A percentile compares a stretch with the other conserved stretches of the same genome.
These are phyloP conservation scores for Cheumatopsyche charites DNA, from an alignment of 1,140 invertebrate species.

Conservation along the genomic window DNA sequence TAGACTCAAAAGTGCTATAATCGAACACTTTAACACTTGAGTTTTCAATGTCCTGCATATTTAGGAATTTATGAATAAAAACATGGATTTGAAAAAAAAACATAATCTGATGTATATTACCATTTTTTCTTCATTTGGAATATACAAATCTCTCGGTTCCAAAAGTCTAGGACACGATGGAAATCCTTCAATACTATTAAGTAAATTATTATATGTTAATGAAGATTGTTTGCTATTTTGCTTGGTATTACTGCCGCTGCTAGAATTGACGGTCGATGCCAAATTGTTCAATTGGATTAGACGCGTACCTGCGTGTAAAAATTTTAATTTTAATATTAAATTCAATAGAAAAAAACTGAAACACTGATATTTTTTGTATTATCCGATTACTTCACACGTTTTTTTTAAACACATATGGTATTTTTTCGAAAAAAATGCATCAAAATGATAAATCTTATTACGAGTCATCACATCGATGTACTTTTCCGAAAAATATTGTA, in stretches of 20 bases:
- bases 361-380: too few species aligned
- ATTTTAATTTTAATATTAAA: background rate
- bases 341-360: background rate
- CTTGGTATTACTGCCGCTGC: slow-evolving; percentile 51
- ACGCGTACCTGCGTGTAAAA: background rate
- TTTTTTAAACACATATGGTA: too few species aligned
- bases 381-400: too few species aligned
- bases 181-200: slow-evolving; percentile 51
- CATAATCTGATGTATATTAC: background rate
- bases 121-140: slow-evolving; percentile 49
- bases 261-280: slow-evolving; percentile 22
- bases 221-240: slow-evolving; percentile 52
- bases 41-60: slow-evolving; percentile 46
- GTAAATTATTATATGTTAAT: slow-evolving; percentile 49
- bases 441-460: too few species aligned
- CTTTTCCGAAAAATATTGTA: too few species aligned
- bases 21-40: background rate
- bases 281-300: background rate
- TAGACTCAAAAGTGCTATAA: slow-evolving; percentile 16
- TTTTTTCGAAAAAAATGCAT: too few species aligned
- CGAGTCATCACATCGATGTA: too few species aligned
- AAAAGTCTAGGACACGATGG: slow-evolving; percentile 53
- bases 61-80: background rate
- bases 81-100: background rate
- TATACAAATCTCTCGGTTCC: slow-evolving; percentile 56